Evolutionary conservation across 1,140 invertebrate species (phyloP).

Genomic region (Harpegnathos saltator): DNA sequence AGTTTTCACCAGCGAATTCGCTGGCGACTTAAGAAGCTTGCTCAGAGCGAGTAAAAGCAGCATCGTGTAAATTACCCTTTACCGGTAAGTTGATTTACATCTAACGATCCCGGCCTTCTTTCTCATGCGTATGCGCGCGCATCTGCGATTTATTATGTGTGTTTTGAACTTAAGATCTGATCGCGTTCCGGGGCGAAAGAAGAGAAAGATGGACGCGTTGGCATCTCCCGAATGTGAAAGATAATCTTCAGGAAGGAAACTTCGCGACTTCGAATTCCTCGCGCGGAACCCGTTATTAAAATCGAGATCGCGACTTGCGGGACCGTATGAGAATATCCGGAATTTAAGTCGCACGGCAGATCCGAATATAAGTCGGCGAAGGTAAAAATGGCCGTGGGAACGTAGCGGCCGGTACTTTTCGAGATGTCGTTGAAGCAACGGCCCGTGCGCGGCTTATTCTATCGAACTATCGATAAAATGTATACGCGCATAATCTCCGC

Average conservation of each 20-base stretch:
- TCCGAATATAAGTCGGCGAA: not conserved
- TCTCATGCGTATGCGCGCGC: too few relatives aligned
- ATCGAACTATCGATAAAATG: not conserved
- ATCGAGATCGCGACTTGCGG: not conserved
- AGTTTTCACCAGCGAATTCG: too few relatives aligned
- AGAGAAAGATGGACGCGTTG: not conserved
- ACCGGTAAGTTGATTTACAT: too few relatives aligned
- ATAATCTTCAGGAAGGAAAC: slow-evolving; percentile 3
- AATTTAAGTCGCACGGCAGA: not conserved
- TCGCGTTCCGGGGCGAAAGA: not conserved
- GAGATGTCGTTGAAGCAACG: not conserved
- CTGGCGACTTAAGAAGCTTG: too few relatives aligned
- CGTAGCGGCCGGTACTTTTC: not conserved
- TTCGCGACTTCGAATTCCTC: not conserved
- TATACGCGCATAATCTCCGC: not conserved
- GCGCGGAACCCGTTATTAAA: slow-evolving; percentile 10
- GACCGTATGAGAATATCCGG: not conserved
- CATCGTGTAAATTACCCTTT: too few relatives aligned
- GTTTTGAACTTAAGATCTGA: not conserved
- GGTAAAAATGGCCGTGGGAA: not conserved
- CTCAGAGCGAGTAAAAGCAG: too few relatives aligned
- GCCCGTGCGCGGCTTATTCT: not conserved
- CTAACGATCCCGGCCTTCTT: too few relatives aligned
- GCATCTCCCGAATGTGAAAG: not conserved
- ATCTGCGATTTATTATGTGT: too few relatives aligned